Evolutionary conservation across 2,888 invertebrate species (phyloP), one percentile per base, ranked within the genome.

Genomic region (Cenopis cana): DNA sequence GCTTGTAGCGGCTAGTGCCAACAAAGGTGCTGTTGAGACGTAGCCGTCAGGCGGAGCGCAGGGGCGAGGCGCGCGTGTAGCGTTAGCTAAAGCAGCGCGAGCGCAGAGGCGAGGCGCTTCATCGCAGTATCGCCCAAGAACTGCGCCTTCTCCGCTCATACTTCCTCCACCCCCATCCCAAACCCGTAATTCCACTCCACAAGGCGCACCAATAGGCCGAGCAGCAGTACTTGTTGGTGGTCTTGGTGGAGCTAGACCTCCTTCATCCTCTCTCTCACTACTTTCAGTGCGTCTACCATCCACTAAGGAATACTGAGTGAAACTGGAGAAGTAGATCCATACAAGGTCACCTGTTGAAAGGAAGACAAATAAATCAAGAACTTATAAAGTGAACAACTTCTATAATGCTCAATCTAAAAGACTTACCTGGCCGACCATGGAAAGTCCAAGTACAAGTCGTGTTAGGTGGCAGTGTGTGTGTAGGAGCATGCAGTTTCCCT

Each of bases 371-470:
- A 12, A 65, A 29, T 9, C 55, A 38, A 20, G 18, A 12, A 55
- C 3, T 18, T 29, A 24, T 3, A 17, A 11, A 18, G 2, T n/a
- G 5, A 36, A 38, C 6, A n/a, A 0, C 6, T 20, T 9, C 14
- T 49, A 11, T 33, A 12, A 8, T 33, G 3, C 9, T 33, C 33
- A 46, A 5, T 2, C 1, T 50, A 4, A 1, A 38, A 38, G 0
- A 71, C 78, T 76, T 46, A 91, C 93, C 95, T 9, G 96, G 95
- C 75, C 95, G 95, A 36, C 97, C 98, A 83, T 95, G 95, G 85
- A 98, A 97, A 76, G 95, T 96, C 95, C 97, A 98, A 36, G 96
- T 96, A 92, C 98, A 98, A 56, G 97, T 97, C 69, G 97, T 97
- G 83, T 97, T 96, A 0, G 97, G 97, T 18, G 98, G 97, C 78